These are phyloP conservation scores for Ictalurus furcatus DNA, from an alignment of 2,113 vertebrate species.

Conservation along the genomic window DNA sequence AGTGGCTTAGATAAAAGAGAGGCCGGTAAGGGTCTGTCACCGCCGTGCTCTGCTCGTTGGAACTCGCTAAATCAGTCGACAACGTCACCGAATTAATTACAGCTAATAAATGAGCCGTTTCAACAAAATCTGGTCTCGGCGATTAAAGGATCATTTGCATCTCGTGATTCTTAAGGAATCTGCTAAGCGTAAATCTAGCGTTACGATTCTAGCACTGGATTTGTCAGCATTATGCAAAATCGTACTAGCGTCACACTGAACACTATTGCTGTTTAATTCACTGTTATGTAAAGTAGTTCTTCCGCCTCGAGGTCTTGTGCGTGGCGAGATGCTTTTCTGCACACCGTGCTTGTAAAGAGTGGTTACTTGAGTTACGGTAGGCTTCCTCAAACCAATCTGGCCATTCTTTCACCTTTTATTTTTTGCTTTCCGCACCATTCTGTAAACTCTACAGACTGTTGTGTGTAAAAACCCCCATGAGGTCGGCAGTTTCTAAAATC, in stretches of 20 bases:
- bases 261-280: neutral
- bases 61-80: neutral
- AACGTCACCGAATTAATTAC: neutral
- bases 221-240: neutral
- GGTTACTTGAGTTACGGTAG: neutral
- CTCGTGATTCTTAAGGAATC: neutral
- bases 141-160: conserved; percentile 22
- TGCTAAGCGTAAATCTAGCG: neutral
- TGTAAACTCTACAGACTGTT: no score
- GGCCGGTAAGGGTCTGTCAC: conserved; percentile 1
- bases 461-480: no score
- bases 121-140: neutral
- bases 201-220: neutral
- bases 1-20: conserved; percentile 19
- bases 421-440: neutral
- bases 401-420: no score
- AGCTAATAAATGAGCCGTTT: conserved; percentile 19
- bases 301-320: neutral
- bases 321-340: neutral
- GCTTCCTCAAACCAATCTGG: neutral
- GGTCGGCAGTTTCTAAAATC: neutral
- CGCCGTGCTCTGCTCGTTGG: conserved; percentile 1
- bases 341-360: neutral
- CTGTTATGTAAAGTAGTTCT: neutral
- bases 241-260: neutral